Base-by-base conservation (phyloP, 2,113 vertebrate species). In the Petrocephalus zakoni region DNA sequence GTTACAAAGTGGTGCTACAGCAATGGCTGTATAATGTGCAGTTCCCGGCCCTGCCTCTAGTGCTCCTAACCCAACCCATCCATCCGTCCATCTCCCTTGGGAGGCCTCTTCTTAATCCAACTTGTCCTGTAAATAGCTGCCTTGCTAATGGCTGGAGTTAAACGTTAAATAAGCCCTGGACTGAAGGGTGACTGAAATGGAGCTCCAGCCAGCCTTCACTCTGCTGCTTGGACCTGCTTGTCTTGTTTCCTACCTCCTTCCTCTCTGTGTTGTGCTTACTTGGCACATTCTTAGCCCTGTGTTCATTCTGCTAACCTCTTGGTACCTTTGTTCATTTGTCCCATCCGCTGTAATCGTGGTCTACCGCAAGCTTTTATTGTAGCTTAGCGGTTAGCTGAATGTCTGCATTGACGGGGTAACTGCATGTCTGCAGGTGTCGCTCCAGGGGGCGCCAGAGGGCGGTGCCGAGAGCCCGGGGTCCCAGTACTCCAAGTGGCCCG, bases 401-500 rank as follows among this genome's bases (percentile, higher is more conserved):
- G 86, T n/a, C 47, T 88, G 21, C 42, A 19, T 49, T 42, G 37
- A 10, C 19, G 72, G 34, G 17, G 29, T 42, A 42, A 78, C 7
- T 78, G 56, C 75, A 13, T 82, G 22, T 90, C 72, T 75, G 46
- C 92, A 96, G 95, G 90, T 98, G 85, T 95, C 97, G 52, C 95
- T 99, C 78, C 98, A 99, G 92, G 94, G 97, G 9, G 97, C 97
- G 29, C 96, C 97, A 72, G 98, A 99, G 11, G 97, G 96, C 29
- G 97, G 95, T 0, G 96, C 96, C 0, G 98, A 99, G 90, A 99
- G 98, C 92, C 97, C 98, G 0, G 96, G 97, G 1, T 96, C 97
- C 0, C 97, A 97, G 91, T 99, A 97, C 93, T 94, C 97, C 0
- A 99, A 99, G 90, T 99, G 98, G 98, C 98, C 98, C 0, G 97